A percentile compares a stretch with the other conserved stretches of the same genome.
These are phyloP conservation scores for Diplodus sargus DNA, from an alignment of 2,797 vertebrate species.

Conservation along the genomic window DNA sequence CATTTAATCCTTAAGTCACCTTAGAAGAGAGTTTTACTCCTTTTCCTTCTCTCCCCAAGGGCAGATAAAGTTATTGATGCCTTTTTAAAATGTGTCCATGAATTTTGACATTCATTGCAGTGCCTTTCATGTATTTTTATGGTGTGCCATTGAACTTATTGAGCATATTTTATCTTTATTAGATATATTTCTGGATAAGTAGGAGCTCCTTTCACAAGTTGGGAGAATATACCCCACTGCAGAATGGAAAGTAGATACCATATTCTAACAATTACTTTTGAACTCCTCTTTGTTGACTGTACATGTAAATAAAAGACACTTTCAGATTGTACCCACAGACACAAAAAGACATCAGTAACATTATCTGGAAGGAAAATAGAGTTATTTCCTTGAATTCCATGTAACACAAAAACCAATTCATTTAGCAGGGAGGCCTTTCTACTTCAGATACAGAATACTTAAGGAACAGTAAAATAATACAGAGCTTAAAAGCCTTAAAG, in stretches of 20 bases:
- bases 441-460: background rate
- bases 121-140: conserved; percentile 11
- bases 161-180: conserved; percentile 6
- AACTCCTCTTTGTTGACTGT: background rate
- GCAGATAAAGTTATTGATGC: conserved; percentile 22
- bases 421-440: background rate
- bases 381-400: conserved; percentile 2
- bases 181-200: background rate
- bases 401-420: background rate
- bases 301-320: background rate
- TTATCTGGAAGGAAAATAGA: background rate
- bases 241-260: background rate
- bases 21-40: background rate
- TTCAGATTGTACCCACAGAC: background rate
- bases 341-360: conserved; percentile 1
- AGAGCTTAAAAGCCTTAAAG: background rate
- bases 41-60: background rate
- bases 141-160: background rate
- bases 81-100: conserved; percentile 9
- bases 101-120: conserved; percentile 20
- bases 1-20: background rate
- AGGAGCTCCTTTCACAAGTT: background rate
- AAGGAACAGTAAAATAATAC: background rate
- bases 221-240: background rate
- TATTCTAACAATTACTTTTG: background rate